Base-by-base conservation (phyloP, 2,888 invertebrate species). In the Lasioglossum marginatum region DNA sequence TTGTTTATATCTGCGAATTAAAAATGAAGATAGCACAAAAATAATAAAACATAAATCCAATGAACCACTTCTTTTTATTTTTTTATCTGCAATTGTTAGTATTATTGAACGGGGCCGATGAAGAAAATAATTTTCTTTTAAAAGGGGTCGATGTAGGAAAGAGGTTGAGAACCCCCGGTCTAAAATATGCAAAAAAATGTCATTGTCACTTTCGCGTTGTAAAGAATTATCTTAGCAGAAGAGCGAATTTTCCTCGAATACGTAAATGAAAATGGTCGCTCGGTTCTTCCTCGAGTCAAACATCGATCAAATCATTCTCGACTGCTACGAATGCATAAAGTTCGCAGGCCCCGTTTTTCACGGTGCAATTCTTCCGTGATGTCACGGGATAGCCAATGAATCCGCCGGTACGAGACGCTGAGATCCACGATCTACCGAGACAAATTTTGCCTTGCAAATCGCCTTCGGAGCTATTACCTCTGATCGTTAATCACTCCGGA, bases 351-450 rank as follows among this genome's bases (percentile, higher is more conserved):
- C 16, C 6, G 31, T 34, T 63, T 63, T 63, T 27, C 63, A 40
- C n/a, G 70, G 70, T 70, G 23, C n/a, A 37, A 70, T 40, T 70
- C 70, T 70, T 40, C n/a, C 70, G 70, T 40, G 68, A 70, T 70
- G 23, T 37, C 40, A 40, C 37, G 40, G 70, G 40, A 40, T 40
- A 70, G n/a, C 14, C n/a, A n/a, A 37, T 37, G 37, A 40, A 40
- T 40, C 70, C 10, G n/a, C 40, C 78, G 78, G 57, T 40, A 70
- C 40, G 70, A 40, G n/a, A 70, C 37, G 40, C 14, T 27, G 40
- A 37, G 40, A n/a, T 70, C 40, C 40, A 40, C 72, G 45, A 45
- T 45, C 45, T 31, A 72, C 37, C 72, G 72, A 72, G 37, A 27
- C n/a, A 63, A 19, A 31, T 63, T 76, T 63, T 43, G 43, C 23